Conservation (phyloP, 2,113 vertebrate genomes). For the Stictonetta naevosa region DNA sequence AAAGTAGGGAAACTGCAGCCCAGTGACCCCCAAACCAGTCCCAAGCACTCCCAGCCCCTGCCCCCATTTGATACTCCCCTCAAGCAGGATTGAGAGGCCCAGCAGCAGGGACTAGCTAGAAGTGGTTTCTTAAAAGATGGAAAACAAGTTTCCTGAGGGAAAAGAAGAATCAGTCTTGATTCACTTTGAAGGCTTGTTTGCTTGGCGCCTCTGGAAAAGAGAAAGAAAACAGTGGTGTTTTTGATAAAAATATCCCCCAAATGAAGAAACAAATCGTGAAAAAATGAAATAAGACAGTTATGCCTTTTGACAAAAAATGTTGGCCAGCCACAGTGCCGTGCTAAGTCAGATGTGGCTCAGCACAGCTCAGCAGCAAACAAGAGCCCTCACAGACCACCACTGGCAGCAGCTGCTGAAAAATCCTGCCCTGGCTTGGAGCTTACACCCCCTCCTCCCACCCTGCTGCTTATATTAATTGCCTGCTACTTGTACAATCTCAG, state of each 20-base stretch:
- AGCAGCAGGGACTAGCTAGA: not conserved
- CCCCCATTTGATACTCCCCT: not conserved
- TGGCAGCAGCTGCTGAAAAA: not conserved
- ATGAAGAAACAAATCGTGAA: not conserved
- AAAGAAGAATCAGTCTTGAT: not conserved
- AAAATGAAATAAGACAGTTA: not conserved
- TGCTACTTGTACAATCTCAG: not conserved
- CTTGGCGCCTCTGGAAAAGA: not conserved
- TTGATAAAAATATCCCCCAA: not conserved
- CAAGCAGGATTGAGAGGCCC: rapidly evolving
- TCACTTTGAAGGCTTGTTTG: slow-evolving; percentile 15
- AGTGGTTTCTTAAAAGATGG: not conserved
- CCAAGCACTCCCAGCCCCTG: not conserved
- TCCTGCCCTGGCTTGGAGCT: not conserved
- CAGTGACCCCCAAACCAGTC: not conserved
- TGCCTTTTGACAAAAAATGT: not conserved
- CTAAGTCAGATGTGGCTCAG: not conserved
- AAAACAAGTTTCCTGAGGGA: not conserved
- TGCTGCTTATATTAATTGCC: not conserved
- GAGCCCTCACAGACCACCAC: not conserved
- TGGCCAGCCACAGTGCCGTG: not conserved
- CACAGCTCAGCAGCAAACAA: rapidly evolving
- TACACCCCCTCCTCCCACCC: not conserved
- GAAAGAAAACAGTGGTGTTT: not conserved
- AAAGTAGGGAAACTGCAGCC: not conserved